Evolutionary conservation across 2,797 vertebrate species (phyloP).

Genomic region (Cephalopachus bancanus): DNA sequence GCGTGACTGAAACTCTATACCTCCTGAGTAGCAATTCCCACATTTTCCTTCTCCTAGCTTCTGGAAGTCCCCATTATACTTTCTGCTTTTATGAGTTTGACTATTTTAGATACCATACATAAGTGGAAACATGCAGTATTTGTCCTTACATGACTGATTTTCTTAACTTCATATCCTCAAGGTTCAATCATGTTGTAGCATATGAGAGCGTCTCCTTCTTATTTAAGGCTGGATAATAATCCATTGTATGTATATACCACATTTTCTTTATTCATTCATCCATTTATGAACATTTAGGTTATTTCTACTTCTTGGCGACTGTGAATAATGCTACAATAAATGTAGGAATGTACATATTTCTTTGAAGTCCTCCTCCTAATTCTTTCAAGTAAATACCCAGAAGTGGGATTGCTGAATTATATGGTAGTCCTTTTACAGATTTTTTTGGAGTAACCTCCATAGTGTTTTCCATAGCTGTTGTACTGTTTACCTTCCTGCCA

Average conservation of each 20-base stretch:
- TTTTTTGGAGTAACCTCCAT: not conserved
- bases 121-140: not conserved
- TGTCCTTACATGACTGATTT: not conserved
- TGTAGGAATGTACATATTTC: not conserved
- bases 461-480: not conserved
- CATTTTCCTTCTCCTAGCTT: not conserved
- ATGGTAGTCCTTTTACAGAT: not conserved
- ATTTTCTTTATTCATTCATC: not conserved
- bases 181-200: not conserved
- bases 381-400: not conserved
- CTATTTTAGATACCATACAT: not conserved
- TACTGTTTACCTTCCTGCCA: not conserved
- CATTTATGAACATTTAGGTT: not conserved
- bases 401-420: not conserved
- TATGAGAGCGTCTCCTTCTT: not conserved
- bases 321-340: not conserved
- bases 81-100: not conserved
- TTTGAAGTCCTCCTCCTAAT: not conserved
- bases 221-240: not conserved
- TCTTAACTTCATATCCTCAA: not conserved
- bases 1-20: not conserved
- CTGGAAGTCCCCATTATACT: not conserved
- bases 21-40: not conserved
- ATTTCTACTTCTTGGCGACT: not conserved
- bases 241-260: no score